These are phyloP conservation scores for Ametastegia equiseti DNA, from an alignment of 2,888 invertebrate genomes.

Conservation along the genomic window DNA sequence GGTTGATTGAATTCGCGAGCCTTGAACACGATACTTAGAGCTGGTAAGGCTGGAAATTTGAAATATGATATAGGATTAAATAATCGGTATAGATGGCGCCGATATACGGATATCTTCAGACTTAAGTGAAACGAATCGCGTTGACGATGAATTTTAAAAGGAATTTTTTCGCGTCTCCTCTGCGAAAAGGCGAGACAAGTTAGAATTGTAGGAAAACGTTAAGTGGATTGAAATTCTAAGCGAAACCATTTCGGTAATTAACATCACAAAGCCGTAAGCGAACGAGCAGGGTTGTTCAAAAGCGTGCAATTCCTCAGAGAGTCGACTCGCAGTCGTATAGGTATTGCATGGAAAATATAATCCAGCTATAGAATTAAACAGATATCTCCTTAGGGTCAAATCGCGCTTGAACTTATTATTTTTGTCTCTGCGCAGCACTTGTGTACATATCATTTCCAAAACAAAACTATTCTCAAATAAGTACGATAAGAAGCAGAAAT, in stretches of 20 bases:
- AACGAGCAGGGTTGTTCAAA: background rate
- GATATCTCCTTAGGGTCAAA: slow-evolving; percentile 19
- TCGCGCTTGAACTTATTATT: slow-evolving; percentile 12
- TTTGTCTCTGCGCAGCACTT: background rate
- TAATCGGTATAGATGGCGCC: background rate
- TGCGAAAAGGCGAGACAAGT: background rate
- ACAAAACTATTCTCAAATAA: no score
- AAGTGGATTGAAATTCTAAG: background rate
- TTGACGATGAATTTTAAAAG: background rate
- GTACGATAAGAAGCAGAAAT: no score
- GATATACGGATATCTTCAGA: background rate
- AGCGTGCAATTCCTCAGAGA: background rate
- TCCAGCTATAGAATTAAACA: background rate
- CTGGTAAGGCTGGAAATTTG: background rate
- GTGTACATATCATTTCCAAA: background rate
- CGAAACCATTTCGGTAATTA: background rate
- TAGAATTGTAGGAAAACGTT: background rate
- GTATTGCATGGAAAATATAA: background rate
- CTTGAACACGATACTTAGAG: background rate
- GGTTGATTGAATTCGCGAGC: background rate
- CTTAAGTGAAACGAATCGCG: background rate
- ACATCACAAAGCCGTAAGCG: background rate
- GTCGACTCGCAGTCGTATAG: slow-evolving; percentile 3
- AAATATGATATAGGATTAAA: background rate
- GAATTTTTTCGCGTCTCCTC: background rate